Evolutionary conservation across 2,797 vertebrate genomes (phyloP).

Genomic region (Gadopsis bispinosus): DNA sequence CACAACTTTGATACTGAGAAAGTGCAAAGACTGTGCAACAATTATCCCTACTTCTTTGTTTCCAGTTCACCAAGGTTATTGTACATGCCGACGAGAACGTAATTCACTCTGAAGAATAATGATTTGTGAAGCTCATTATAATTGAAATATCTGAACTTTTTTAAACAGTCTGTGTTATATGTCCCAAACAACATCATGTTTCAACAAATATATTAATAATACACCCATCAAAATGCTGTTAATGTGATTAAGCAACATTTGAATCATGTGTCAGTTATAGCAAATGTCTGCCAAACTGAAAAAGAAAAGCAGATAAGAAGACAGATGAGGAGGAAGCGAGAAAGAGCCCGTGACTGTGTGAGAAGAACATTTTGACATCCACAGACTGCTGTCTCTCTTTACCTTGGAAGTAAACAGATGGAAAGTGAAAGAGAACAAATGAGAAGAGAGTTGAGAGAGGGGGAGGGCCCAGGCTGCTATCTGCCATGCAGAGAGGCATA

Average conservation of each 20-base stretch:
- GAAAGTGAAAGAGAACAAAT: conserved; percentile 67
- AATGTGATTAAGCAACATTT: neutral
- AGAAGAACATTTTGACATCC: conserved; percentile 44
- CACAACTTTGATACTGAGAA: too few species aligned
- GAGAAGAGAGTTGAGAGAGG: conserved; percentile 49
- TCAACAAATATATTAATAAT: neutral
- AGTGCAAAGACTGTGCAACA: neutral
- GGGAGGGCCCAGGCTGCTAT: conserved; percentile 58
- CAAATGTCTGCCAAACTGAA: conserved; percentile 1
- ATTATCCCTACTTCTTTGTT: neutral
- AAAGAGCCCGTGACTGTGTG: neutral
- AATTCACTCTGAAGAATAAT: neutral
- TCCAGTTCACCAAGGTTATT: neutral
- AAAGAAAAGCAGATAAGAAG: conserved; percentile 4
- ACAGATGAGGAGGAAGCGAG: conserved; percentile 13
- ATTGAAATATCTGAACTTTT: neutral
- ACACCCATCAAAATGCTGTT: neutral
- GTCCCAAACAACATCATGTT: neutral
- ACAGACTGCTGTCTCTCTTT: conserved; percentile 44
- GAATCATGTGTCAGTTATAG: neutral
- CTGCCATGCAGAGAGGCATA: conserved; percentile 73
- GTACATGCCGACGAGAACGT: neutral
- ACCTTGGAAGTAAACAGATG: conserved; percentile 65
- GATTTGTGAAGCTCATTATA: neutral
- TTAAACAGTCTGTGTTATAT: neutral